Evolutionary conservation across 2,888 invertebrate species (phyloP).

Genomic region (Junonia oenone): DNA sequence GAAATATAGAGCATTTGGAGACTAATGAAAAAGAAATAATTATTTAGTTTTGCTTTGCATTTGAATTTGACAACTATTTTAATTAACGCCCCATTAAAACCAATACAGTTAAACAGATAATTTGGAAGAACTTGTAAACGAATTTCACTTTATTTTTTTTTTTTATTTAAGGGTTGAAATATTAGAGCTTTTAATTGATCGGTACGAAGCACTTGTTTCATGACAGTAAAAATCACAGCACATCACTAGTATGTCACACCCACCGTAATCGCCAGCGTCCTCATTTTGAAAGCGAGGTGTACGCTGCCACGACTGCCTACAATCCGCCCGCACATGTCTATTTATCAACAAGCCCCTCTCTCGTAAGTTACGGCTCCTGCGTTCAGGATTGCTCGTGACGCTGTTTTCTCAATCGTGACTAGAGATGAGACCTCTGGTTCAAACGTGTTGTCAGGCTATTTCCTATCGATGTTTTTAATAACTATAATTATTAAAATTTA

Average conservation of each 20-base stretch:
- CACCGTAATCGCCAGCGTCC: conserved; percentile 66
- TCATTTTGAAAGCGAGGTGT: conserved; percentile 56
- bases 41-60: too few species aligned
- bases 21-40: too few species aligned
- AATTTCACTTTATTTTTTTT: not conserved
- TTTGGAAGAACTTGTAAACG: not conserved
- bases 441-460: conserved; percentile 22
- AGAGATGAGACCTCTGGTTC: conserved; percentile 28
- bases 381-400: conserved; percentile 33
- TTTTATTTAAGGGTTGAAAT: not conserved
- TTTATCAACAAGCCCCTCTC: conserved; percentile 64
- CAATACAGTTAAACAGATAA: not conserved
- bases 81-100: not conserved
- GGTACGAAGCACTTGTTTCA: not conserved
- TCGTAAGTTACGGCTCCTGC: conserved; percentile 31
- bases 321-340: conserved; percentile 39
- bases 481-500: too few species aligned
- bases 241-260: conserved; percentile 43
- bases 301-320: conserved; percentile 56
- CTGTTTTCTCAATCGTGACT: conserved; percentile 33
- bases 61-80: too few species aligned
- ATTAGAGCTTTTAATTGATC: not conserved
- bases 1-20: too few species aligned
- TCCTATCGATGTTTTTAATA: not conserved
- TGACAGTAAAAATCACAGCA: conserved; percentile 28